Evolutionary conservation across 1,140 invertebrate genomes (phyloP), one percentile per base, ranked within the genome.

Genomic region (Drosophila kanapiae): DNA sequence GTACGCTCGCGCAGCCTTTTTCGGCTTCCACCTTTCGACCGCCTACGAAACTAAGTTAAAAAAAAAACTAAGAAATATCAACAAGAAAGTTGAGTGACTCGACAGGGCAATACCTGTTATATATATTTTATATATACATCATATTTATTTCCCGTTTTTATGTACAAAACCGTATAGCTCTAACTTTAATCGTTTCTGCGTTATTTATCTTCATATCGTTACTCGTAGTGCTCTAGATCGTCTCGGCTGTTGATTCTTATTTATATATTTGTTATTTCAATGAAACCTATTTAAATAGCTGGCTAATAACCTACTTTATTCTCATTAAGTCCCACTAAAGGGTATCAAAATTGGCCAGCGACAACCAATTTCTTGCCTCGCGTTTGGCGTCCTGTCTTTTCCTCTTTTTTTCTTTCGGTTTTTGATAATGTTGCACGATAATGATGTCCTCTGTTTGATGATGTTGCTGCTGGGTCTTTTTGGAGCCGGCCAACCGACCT

Each of bases 391-490:
- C 42, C 45, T 72, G 23, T 38, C 16, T 23, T 45, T 18, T 35
- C 35, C 29, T 16, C 35, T 37, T 42, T 42, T 69, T 69, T 37
- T 65, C 64, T 11, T 35, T 70, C 31, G 53, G 59, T 60, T 47
- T 48, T 65, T 72, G 85, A 90, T 91, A 91, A 82, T 90, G 86
- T 82, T 86, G 82, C 82, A 85, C 82, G 85, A 90, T 90, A 91
- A 88, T 88, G 86, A 88, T 88, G 85, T 88, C 85, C 85, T 90
- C 80, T 88, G 80, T 78, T 84, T 88, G 84, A 88, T 88, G 84
- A 88, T 88, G 84, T 88, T 88, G 68, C 49, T 71, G 33, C 47
- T 63, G 42, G 59, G 75, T 54, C 48, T 54, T 54, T 40, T 54
- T 23, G 69, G 18, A 45, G 38, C 70, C 59, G 42, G 40, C 58